Percentiles rank a stretch among this genome's conserved stretches.
These are phyloP conservation scores for Eulithis testata DNA, from an alignment of 2,888 invertebrate genomes.

Conservation along the genomic window DNA sequence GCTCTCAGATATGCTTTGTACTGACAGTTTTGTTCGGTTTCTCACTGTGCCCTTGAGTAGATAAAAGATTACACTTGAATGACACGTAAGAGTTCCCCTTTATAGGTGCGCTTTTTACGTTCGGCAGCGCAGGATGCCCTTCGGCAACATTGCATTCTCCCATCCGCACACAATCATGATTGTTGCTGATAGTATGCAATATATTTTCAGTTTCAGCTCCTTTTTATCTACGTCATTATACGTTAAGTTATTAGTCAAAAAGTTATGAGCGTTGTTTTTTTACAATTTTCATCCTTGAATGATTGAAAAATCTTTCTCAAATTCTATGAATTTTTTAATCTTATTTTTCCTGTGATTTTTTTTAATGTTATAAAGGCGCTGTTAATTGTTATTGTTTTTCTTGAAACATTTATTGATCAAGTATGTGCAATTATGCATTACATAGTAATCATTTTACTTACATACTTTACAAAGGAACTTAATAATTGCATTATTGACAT, in stretches of 20 bases:
- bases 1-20: no score
- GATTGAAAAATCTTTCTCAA: no score
- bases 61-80: background rate
- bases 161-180: background rate
- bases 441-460: background rate
- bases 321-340: no score
- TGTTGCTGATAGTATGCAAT: no score
- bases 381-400: background rate
- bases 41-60: background rate
- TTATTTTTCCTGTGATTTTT: no score
- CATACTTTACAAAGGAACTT: background rate
- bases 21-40: background rate
- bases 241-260: no score
- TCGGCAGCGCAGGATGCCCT: background rate
- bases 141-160: background rate
- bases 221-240: no score
- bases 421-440: constrained; percentile 2
- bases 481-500: background rate
- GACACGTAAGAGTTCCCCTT: background rate
- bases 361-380: background rate
- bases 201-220: no score
- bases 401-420: constrained; percentile 6
- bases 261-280: no score
- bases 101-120: no score
- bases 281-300: no score